Conservation (phyloP, 2,113 vertebrate species). For the Tilapia sparmanii region DNA sequence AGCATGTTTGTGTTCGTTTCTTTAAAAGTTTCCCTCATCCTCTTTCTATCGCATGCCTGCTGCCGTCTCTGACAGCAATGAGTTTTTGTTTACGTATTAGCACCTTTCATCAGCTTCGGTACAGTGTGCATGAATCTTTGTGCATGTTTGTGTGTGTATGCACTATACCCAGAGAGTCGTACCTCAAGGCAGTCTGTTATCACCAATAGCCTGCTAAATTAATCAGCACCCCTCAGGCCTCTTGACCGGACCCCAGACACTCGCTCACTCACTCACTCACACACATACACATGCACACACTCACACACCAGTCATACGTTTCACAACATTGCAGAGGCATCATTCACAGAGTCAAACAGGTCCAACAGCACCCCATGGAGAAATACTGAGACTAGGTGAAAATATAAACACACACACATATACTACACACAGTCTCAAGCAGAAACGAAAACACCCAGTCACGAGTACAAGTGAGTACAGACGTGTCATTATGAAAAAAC, state of each 20-base stretch:
- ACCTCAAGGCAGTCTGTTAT: slow-evolving; percentile 52
- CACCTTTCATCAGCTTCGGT: neutral
- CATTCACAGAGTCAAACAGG: slow-evolving; percentile 41
- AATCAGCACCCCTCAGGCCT: slow-evolving; percentile 59
- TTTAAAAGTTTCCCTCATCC: neutral
- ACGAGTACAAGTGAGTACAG: neutral
- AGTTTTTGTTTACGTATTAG: slow-evolving; percentile 1
- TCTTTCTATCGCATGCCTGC: neutral
- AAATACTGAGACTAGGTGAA: slow-evolving; percentile 51
- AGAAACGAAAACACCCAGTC: neutral
- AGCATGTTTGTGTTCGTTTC: neutral
- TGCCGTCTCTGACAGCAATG: neutral
- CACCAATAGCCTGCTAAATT: slow-evolving; percentile 58
- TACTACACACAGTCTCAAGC: neutral
- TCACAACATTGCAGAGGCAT: slow-evolving; percentile 46
- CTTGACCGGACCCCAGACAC: slow-evolving; percentile 30
- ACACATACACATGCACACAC: neutral
- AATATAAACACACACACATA: neutral
- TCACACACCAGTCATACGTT: slow-evolving; percentile 19
- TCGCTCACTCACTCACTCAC: neutral
- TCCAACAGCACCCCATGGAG: slow-evolving; percentile 33
- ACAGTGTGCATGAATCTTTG: neutral
- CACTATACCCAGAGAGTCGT: slow-evolving; percentile 11
- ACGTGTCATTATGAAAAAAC: neutral
- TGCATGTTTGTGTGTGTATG: neutral